These are phyloP conservation scores for Patella pellucida DNA, from an alignment of 2,888 invertebrate genomes.

Conservation along the genomic window DNA sequence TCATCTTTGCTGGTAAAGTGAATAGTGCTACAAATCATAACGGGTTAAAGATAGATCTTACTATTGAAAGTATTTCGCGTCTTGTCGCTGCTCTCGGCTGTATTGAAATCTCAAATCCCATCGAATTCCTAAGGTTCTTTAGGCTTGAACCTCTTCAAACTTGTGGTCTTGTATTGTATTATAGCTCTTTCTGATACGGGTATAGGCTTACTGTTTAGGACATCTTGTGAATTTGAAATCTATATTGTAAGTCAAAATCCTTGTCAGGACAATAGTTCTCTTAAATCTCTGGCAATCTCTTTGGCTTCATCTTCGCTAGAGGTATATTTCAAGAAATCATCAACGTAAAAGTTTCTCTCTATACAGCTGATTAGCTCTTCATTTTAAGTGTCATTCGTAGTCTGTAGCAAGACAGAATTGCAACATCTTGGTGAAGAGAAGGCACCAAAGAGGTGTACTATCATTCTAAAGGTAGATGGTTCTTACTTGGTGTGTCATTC, in stretches of 20 bases:
- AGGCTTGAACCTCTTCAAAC: conserved; percentile 16
- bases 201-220: conserved; percentile 35
- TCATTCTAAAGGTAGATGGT: conserved; percentile 19
- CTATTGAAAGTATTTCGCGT: neutral
- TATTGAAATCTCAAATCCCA: conserved; percentile 27
- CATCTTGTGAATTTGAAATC: conserved; percentile 31
- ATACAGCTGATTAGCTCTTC: conserved; percentile 11
- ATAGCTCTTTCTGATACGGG: conserved; percentile 31
- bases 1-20: conserved; percentile 15
- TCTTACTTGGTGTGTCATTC: neutral
- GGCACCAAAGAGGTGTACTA: conserved; percentile 22
- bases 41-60: conserved; percentile 13
- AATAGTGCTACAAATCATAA: conserved; percentile 12
- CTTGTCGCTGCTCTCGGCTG: conserved; percentile 8
- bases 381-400: neutral
- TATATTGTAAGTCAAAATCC: conserved; percentile 38
- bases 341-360: conserved; percentile 27
- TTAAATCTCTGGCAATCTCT: neutral
- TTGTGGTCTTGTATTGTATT: conserved; percentile 11
- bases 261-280: conserved; percentile 14
- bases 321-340: conserved; percentile 27
- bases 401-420: conserved; percentile 17
- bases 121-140: conserved; percentile 32
- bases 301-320: conserved; percentile 9
- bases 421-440: conserved; percentile 21